A percentile compares a stretch with the other conserved stretches of the same genome.
These are phyloP conservation scores for Trachelus iudaicus DNA, from an alignment of 2,888 invertebrate genomes.

Conservation along the genomic window DNA sequence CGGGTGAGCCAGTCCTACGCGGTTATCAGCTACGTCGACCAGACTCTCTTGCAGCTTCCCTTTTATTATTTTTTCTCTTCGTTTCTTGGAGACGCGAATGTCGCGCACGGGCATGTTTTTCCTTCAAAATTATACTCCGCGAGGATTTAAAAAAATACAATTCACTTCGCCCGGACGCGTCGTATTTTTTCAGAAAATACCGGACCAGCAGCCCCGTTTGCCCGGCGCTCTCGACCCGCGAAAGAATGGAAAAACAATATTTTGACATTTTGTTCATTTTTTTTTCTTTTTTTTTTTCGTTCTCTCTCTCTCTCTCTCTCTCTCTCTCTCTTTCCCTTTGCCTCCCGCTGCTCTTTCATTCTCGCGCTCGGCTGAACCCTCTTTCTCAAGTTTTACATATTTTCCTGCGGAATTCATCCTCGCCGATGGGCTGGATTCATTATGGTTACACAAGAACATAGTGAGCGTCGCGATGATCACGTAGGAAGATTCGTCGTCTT, in stretches of 20 bases:
- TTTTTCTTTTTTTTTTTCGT: slow-evolving; percentile 25
- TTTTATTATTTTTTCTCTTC: slow-evolving; percentile 12
- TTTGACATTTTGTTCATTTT: slow-evolving; percentile 53
- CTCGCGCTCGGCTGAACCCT: neutral
- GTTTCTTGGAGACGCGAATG: neutral
- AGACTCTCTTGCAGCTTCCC: slow-evolving; percentile 4
- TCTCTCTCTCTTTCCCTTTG: slow-evolving; percentile 26
- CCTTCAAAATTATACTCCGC: slow-evolving; percentile 34
- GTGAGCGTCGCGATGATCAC: neutral
- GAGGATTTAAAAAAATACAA: slow-evolving; percentile 45
- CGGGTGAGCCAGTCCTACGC: neutral
- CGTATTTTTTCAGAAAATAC: slow-evolving; percentile 65
- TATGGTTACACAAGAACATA: neutral
- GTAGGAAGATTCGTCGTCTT: neutral
- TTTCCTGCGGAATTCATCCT: neutral
- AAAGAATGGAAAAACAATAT: slow-evolving; percentile 65
- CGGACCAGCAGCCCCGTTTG: slow-evolving; percentile 32
- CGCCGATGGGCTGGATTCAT: neutral
- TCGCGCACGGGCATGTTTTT: slow-evolving; percentile 26
- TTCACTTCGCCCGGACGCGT: slow-evolving; percentile 40
- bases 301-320: slow-evolving; percentile 26
- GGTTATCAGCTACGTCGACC: neutral
- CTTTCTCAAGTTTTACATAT: neutral
- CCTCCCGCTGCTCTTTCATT: slow-evolving; percentile 10
- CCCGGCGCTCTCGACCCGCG: slow-evolving; percentile 28